Conservation (phyloP, 2,113 vertebrate species). For the Oceanites oceanicus region DNA sequence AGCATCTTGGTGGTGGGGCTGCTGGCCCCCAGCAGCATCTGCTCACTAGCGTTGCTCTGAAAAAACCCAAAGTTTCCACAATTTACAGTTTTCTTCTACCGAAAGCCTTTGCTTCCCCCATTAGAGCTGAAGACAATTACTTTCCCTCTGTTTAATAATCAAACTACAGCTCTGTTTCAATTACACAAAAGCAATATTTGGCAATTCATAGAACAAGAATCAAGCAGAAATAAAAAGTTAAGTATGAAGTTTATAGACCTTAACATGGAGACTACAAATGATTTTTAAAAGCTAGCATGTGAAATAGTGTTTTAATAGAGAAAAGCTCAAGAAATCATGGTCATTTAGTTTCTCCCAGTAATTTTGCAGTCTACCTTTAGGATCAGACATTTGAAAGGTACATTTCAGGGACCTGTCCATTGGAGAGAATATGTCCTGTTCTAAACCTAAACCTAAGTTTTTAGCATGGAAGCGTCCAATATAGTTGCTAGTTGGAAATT, state of each 20-base stretch:
- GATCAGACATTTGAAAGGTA: not conserved
- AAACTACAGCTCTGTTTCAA: constrained; percentile 12
- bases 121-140: not conserved
- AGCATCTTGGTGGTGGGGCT: not conserved
- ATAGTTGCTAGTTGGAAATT: not conserved
- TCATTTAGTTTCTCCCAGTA: not conserved
- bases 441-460: not conserved
- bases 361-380: not conserved
- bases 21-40: not conserved
- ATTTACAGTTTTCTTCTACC: not conserved
- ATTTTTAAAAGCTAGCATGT: not conserved
- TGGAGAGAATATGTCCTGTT: not conserved
- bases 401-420: not conserved
- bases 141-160: constrained; percentile 24
- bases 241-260: constrained; percentile 20
- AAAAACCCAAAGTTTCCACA: not conserved
- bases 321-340: not conserved
- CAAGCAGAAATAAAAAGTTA: constrained; percentile 44
- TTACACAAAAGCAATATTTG: constrained; percentile 60
- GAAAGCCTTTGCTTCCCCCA: not conserved
- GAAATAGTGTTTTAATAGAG: not conserved
- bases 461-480: not conserved
- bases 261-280: not conserved
- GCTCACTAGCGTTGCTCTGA: not conserved
- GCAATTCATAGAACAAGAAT: not conserved